Conservation (phyloP, 35 echinoderm and acorn worm species). For the Lytechinus variegatus region DNA sequence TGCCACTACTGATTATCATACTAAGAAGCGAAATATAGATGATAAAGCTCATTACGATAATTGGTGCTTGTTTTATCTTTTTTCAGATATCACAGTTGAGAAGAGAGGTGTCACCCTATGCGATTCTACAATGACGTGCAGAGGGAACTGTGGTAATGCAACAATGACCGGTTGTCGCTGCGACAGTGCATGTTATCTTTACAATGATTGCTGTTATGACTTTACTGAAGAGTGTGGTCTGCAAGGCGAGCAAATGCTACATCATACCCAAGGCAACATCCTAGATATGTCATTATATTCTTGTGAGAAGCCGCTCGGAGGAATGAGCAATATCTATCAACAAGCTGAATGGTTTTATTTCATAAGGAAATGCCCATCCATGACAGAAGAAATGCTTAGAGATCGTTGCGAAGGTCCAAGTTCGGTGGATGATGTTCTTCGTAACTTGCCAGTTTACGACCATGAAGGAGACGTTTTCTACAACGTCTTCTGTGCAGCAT, state of each 20-base stretch:
- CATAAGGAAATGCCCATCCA: slow-evolving; percentile 50
- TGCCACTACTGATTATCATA: neutral
- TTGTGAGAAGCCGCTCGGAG: neutral
- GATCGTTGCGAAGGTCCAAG: slow-evolving; percentile 30
- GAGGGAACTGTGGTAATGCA: slow-evolving; percentile 6
- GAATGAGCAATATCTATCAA: neutral
- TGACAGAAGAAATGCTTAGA: neutral
- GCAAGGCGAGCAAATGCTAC: neutral
- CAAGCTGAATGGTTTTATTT: slow-evolving; percentile 35
- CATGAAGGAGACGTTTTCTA: slow-evolving; percentile 44
- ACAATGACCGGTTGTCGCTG: slow-evolving; percentile 35
- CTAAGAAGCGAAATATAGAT: neutral
- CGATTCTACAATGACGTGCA: neutral
- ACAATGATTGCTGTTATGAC: slow-evolving; percentile 69
- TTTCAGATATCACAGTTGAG: neutral
- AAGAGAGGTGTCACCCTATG: neutral
- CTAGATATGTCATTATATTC: neutral
- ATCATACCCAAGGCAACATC: neutral
- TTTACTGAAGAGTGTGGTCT: slow-evolving; percentile 10
- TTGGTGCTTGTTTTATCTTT: neutral
- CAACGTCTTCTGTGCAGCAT: slow-evolving; percentile 67
- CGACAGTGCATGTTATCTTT: slow-evolving; percentile 40
- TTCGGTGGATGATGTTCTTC: slow-evolving; percentile 23
- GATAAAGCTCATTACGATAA: neutral
- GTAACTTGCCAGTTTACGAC: slow-evolving; percentile 64